phyloP scores from a whole-genome alignment of 1,140 invertebrate genomes.

The Harlomillsia oculata region DNA sequence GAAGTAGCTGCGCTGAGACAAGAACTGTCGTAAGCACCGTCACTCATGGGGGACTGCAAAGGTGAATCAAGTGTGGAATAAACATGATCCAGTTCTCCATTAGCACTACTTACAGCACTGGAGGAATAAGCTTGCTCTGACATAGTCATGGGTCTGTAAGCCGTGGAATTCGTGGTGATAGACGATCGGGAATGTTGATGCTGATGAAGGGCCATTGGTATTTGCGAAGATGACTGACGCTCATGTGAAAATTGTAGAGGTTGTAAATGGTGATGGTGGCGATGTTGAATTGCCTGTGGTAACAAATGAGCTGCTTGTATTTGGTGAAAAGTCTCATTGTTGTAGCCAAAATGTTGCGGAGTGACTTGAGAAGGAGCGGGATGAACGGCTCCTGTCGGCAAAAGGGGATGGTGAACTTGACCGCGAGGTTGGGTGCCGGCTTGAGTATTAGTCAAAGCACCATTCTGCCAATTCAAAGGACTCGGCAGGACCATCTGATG shows the following conservation, averaged over 20 bases:
- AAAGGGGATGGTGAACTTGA: background rate
- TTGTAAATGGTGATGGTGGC: background rate
- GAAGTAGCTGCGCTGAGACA: background rate
- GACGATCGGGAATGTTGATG: slow-evolving; percentile 7
- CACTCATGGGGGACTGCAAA: slow-evolving; percentile 16
- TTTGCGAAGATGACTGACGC: background rate
- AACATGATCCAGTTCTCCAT: slow-evolving; percentile 32
- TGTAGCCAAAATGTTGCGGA: slow-evolving; percentile 19
- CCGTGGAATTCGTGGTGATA: background rate
- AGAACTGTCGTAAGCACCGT: slow-evolving; percentile 14
- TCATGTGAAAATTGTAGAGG: background rate
- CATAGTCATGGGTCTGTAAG: background rate
- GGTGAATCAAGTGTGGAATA: slow-evolving; percentile 34
- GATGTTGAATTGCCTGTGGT: background rate
- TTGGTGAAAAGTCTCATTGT: slow-evolving; percentile 11
- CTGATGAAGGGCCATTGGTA: slow-evolving; percentile 2
- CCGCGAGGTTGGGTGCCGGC: background rate
- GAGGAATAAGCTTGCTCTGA: slow-evolving; percentile 17
- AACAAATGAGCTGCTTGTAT: background rate
- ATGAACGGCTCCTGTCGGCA: slow-evolving; percentile 4
- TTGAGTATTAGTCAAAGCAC: background rate
- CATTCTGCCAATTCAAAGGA: background rate
- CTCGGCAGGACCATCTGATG: slow-evolving; percentile 10
- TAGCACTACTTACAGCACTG: slow-evolving; percentile 19
- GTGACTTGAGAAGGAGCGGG: slow-evolving; percentile 16